Evolutionary conservation across 2,888 invertebrate genomes (phyloP), one percentile per base, ranked within the genome.

Genomic region (Yponomeuta plumbellus): DNA sequence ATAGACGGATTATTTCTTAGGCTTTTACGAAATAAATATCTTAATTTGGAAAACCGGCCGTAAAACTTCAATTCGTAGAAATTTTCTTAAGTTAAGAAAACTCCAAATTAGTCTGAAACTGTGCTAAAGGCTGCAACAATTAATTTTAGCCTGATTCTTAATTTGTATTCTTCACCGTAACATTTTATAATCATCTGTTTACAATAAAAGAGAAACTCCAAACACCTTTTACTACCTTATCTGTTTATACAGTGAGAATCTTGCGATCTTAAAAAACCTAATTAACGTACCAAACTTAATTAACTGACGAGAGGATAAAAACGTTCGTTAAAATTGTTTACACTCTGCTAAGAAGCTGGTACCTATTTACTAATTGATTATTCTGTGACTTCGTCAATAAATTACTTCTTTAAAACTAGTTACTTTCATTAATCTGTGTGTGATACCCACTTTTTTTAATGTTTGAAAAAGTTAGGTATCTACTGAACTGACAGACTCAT

Each of bases 261-360:
- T 52, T 52, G 44, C 44, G 44, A 52, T 52, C 44, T 52, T 52
- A 52, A 34, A 34, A 52, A 13, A 52, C 44, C 44, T 52, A 52
- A 52, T 52, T 52, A 52, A 52, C 44, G 44, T 17, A 52, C 44
- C 17, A 8, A 52, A 52, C 44, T 52, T 52, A 52, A 52, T 52
- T 52, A 52, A 52, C 44, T 34, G 34, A 34, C 34, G 34, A 52
- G 44, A 52, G 44, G 17, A 52, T 13, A 52, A 52, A 52, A 52
- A 52, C 13, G 44, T 52, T 52, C 44, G 44, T 52, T 52, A 52
- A 52, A 52, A 52, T 52, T 52, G 44, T 52, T 52, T 52, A 52
- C 44, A 52, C 44, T 52, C 44, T 52, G 17, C 44, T 17, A 52
- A 44, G 5, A 52, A 52, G 44, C 44, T 34, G 8, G 8, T 34